Conservation (phyloP, 1,140 invertebrate species). For the Brachionus manjavacas region DNA sequence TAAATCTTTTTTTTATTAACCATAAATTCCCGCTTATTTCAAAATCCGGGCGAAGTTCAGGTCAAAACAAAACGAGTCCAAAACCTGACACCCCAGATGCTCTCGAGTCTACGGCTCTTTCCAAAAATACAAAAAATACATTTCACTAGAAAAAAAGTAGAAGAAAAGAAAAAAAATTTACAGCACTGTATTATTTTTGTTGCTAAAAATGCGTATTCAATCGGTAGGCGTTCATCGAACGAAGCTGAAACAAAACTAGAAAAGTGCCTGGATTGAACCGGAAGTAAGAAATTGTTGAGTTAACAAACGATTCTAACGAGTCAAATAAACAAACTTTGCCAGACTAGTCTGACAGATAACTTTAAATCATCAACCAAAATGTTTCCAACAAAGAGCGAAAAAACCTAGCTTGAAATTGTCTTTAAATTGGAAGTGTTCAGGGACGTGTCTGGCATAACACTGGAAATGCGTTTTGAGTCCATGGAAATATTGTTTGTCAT, state of each 20-base stretch:
- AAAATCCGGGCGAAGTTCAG: not conserved
- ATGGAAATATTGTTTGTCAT: slow-evolving; percentile 16
- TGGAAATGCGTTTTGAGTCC: not conserved
- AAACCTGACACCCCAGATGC: not conserved
- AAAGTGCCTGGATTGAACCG: not conserved
- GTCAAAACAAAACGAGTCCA: not conserved
- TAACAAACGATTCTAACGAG: not conserved
- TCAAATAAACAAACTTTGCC: not conserved
- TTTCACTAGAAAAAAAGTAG: not conserved
- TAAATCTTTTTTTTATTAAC: not conserved
- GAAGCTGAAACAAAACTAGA: not conserved
- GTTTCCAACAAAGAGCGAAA: not conserved
- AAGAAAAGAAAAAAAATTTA: not conserved
- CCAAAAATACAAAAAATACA: not conserved
- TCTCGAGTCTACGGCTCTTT: not conserved
- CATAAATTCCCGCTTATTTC: not conserved
- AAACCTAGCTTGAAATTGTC: not conserved
- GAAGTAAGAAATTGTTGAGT: not conserved
- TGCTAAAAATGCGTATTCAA: not conserved
- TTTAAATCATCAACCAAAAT: not conserved
- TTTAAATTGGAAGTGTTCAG: slow-evolving; percentile 20
- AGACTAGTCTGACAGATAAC: not conserved
- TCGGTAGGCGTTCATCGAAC: not conserved
- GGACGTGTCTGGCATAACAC: not conserved
- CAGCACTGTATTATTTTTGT: not conserved